Evolutionary conservation across 2,797 vertebrate genomes (phyloP), one percentile per base, ranked within the genome.

Genomic region (Triplophysa bombifrons): DNA sequence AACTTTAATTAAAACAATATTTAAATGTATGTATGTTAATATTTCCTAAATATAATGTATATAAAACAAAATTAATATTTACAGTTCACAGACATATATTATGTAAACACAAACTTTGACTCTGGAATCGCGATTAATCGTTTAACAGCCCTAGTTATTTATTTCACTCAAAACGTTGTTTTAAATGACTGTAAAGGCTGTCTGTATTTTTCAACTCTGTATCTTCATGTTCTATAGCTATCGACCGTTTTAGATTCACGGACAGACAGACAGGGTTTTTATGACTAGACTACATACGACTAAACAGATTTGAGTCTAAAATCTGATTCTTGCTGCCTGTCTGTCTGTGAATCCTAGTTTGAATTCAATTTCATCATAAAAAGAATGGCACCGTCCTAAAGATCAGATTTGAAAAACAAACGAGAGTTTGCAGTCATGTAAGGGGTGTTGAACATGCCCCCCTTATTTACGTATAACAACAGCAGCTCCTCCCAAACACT

Each of bases 401-500:
- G 5, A 17, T 61, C 60, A 7, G 60, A 16, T 63, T 7, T 63
- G 13, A 14, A 27, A 61, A 16, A 27, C 25, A 61, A 61, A 30
- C 30, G 22, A 64, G 30, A 65, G 38, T 51, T 66, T 55, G 50
- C 48, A 46, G 19, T 71, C 17, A 17, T 48, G 66, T 38, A n/a
- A 78, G 55, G 66, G 68, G 66, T 69, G 64, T 76, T 85, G 82
- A 81, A 34, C 22, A 60, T 58, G 67, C 60, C 61, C 70, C 76
- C 63, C 72, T 80, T 25, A 30, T 84, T 84, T 30, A 30, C 30
- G 30, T 83, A 83, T 85, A 86, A 86, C 85, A 73, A 27, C 69
- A 72, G 69, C 74, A 71, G 27, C 68, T 55, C 76, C 68, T 72
- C 76, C 76, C 76, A 53, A 60, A 16, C 4, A 0, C 67, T 71